A percentile compares a stretch with the other conserved stretches of the same genome.
phyloP scores from a whole-genome alignment of 1,140 invertebrate species.

The Anastatus disparis region DNA sequence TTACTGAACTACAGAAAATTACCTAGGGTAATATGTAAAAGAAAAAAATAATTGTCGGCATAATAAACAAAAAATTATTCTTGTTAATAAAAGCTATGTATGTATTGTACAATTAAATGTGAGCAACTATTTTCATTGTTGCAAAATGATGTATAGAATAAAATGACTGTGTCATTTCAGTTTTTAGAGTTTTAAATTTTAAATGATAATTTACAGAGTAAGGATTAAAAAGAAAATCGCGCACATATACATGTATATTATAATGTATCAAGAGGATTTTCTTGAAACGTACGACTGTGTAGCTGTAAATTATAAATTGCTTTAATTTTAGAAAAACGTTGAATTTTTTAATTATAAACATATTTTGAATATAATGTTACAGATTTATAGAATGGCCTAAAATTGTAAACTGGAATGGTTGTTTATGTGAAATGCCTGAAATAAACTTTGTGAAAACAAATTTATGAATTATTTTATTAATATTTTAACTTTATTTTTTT shows the following conservation, averaged over 20 bases:
- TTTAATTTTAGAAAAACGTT: constrained; percentile 39
- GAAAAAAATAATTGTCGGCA: constrained; percentile 16
- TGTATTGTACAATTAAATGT: constrained; percentile 38
- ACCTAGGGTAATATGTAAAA: constrained; percentile 18
- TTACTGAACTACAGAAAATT: constrained; percentile 12
- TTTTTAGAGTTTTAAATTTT: constrained; percentile 41
- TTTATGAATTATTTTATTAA: neutral
- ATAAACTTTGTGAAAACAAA: constrained; percentile 34
- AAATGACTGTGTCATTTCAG: constrained; percentile 41
- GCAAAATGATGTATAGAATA: constrained; percentile 32
- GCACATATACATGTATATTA: constrained; percentile 35
- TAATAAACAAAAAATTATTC: constrained; percentile 39
- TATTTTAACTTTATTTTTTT: neutral
- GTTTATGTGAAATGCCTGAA: constrained; percentile 38
- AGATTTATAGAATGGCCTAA: constrained; percentile 39
- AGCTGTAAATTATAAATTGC: constrained; percentile 35
- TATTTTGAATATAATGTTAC: constrained; percentile 41
- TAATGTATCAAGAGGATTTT: constrained; percentile 27
- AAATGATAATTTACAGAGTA: constrained; percentile 39
- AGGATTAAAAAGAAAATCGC: constrained; percentile 1
- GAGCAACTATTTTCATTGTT: constrained; percentile 38
- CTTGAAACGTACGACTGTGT: constrained; percentile 35
- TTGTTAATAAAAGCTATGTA: constrained; percentile 37
- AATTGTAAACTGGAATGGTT: constrained; percentile 35
- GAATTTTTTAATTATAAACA: constrained; percentile 40